Percentiles rank a stretch among this genome's conserved stretches.
Evolutionary conservation across 1,140 invertebrate genomes (phyloP).

Genomic region (Apis mellifera): DNA sequence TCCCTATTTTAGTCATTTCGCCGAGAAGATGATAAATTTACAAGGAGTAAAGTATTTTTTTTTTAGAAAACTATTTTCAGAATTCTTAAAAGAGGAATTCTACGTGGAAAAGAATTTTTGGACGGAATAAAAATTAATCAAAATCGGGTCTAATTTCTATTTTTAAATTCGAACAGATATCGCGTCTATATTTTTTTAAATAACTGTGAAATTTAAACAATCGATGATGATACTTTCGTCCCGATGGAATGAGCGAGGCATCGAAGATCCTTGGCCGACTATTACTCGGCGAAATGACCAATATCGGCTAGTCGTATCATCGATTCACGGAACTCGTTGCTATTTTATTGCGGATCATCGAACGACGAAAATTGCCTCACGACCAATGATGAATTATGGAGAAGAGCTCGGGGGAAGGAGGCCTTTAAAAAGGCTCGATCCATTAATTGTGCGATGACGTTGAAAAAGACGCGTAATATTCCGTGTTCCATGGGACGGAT

Average conservation of each 20-base stretch:
- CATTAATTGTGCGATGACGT: constrained; percentile 19
- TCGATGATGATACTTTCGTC: constrained; percentile 43
- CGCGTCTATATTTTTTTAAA: background rate
- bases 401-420: background rate
- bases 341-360: constrained; percentile 26
- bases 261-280: constrained; percentile 34
- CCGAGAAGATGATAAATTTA: too few relatives aligned
- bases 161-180: background rate
- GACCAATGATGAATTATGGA: constrained; percentile 34
- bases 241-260: constrained; percentile 9
- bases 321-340: background rate
- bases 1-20: too few relatives aligned
- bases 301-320: constrained; percentile 2
- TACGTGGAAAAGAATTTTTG: too few relatives aligned
- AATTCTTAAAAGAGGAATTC: too few relatives aligned
- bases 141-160: too few relatives aligned
- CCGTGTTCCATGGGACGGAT: background rate
- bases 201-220: constrained; percentile 45
- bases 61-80: too few relatives aligned
- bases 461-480: constrained; percentile 29
- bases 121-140: too few relatives aligned
- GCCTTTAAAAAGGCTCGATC: background rate
- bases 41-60: too few relatives aligned
- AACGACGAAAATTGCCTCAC: constrained; percentile 7
- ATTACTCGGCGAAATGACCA: constrained; percentile 11